Evolutionary conservation across 2,797 vertebrate genomes (phyloP), one percentile per base, ranked within the genome.

Genomic region (Xiphophorus birchmanni): DNA sequence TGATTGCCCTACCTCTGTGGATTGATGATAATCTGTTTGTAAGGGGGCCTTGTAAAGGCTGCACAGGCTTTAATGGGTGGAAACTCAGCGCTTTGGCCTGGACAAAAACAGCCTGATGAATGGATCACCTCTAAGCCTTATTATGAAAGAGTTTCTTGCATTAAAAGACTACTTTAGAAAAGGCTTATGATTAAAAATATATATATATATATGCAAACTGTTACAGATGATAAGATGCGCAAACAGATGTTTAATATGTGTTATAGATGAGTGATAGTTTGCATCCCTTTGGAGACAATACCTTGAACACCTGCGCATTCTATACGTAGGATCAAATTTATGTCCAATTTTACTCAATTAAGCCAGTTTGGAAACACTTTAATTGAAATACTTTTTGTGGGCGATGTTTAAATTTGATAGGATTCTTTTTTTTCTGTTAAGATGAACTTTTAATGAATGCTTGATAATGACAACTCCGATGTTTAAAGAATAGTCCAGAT

Each of bases 1-100:
- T 92, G 90, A 95, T 93, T 92, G 89, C 93, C 86, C 90, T 93
- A 89, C 87, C 78, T 80, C 92, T 86, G 80, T 92, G 89, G 90
- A 94, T 91, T 92, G 93, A 95, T 94, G 91, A 93, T 91, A 86
- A 90, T 90, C 91, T 93, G 94, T 94, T 95, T 94, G 92, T 91
- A 90, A 91, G 86, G 86, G 40, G 90, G 86, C 80, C 87, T 86
- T 92, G 85, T 87, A 86, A 86, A 90, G 83, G 85, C 88, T 77
- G 74, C 81, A 80, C 74, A 73, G 87, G 84, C 87, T 82, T 85
- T 84, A 77, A 88, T 75, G 82, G 81, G 80, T n/a, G 75, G 80
- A 48, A 37, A 82, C 72, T 67, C 71, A 17, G 58, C 32, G 74
- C 82, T 73, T 75, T 5, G 75, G 77, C 54, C 75, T 3, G 35